phyloP scores from a whole-genome alignment of 2,888 invertebrate species.

The Drosophila silvestris region DNA sequence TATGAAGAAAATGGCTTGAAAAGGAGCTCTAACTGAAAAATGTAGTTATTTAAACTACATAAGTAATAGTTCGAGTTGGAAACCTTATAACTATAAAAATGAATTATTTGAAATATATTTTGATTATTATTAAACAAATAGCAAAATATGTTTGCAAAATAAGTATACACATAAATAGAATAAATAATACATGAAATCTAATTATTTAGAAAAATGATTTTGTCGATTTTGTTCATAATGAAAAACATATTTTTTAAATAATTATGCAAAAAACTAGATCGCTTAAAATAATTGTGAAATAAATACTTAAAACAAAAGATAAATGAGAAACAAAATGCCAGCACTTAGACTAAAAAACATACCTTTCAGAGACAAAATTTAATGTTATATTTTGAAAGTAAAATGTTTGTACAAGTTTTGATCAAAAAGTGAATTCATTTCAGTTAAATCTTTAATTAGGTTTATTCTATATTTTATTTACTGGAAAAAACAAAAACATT shows the following conservation, averaged over 20 bases:
- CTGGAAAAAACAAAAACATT: not conserved
- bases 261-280: too few species aligned
- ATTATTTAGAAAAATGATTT: not conserved
- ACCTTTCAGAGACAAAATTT: not conserved
- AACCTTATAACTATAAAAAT: not conserved
- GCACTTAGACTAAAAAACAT: not conserved
- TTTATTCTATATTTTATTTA: not conserved
- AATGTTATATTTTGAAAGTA: not conserved
- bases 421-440: not conserved
- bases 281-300: too few species aligned
- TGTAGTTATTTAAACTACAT: not conserved
- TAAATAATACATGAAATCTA: not conserved
- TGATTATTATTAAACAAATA: not conserved
- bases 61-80: not conserved
- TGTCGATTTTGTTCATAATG: not conserved
- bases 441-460: not conserved
- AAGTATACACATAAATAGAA: fast-evolving
- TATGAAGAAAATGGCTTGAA: not conserved
- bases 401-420: not conserved
- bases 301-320: not conserved
- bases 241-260: not conserved
- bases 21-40: not conserved
- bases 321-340: too few species aligned
- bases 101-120: not conserved
- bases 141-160: not conserved